A percentile compares a stretch with the other conserved stretches of the same genome.
phyloP scores from a whole-genome alignment of 2,797 vertebrate species.

The Gymnothorax javanicus region DNA sequence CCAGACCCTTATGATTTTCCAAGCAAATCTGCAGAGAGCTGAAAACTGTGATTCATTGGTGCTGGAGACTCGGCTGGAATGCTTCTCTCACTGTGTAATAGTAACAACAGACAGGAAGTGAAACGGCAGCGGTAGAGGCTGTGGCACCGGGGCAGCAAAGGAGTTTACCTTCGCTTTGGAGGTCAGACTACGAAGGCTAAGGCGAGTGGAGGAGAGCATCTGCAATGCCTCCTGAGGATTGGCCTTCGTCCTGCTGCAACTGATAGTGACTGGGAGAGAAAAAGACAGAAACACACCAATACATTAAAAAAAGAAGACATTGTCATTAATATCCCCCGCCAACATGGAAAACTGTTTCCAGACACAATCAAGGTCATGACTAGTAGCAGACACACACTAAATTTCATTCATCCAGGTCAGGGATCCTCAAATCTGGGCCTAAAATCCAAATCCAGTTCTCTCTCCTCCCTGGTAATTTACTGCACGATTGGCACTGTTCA shows the following conservation, averaged over 20 bases:
- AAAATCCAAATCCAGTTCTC: too few species aligned
- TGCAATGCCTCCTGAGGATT: constrained; percentile 82
- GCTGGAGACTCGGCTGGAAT: neutral
- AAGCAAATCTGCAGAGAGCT: too few species aligned
- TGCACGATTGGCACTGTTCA: too few species aligned
- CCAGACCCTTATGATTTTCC: too few species aligned
- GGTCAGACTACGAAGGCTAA: constrained; percentile 82
- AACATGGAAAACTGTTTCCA: too few species aligned
- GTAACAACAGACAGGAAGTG: neutral
- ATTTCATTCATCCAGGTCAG: too few species aligned
- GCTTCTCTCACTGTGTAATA: neutral
- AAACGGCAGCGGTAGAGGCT: neutral
- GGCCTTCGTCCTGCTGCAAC: constrained; percentile 79
- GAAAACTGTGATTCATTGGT: too few species aligned
- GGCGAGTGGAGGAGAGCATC: constrained; percentile 87
- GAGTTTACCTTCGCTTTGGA: constrained; percentile 87
- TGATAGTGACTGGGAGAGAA: constrained; percentile 79
- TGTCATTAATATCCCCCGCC: neutral
- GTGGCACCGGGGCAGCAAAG: neutral
- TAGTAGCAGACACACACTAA: too few species aligned
- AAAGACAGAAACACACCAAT: neutral
- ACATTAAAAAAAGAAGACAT: neutral
- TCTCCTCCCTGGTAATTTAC: too few species aligned
- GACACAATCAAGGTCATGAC: too few species aligned
- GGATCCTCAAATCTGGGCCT: too few species aligned